A percentile compares a stretch with the other conserved stretches of the same genome.
These are phyloP conservation scores for Maccullochella peelii DNA, from an alignment of 2,113 vertebrate genomes.

Conservation along the genomic window DNA sequence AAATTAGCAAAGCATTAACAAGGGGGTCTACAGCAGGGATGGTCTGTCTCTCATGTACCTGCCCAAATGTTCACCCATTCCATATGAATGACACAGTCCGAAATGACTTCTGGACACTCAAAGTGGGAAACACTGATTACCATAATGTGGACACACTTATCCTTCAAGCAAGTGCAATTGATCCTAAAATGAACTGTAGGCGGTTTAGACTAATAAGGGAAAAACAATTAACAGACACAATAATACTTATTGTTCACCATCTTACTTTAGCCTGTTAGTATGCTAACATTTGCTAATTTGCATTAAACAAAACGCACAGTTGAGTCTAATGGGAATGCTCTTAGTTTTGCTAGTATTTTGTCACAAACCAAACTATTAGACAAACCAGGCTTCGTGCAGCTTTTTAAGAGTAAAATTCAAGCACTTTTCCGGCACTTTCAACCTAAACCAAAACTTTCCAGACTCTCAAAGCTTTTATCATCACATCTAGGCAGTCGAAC, in stretches of 20 bases:
- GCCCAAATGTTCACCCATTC: background rate
- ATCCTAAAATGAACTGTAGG: background rate
- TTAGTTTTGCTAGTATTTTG: too few species aligned
- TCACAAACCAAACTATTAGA: too few species aligned
- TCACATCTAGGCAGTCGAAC: too few species aligned
- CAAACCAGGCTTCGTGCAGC: too few species aligned
- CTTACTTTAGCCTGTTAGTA: background rate
- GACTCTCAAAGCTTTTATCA: too few species aligned
- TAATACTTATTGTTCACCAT: background rate
- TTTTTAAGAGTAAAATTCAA: too few species aligned
- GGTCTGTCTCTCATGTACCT: background rate
- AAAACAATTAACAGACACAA: background rate
- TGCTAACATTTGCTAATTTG: background rate
- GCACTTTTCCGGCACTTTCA: too few species aligned
- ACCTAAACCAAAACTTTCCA: too few species aligned
- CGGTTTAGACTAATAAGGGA: background rate
- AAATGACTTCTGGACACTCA: background rate
- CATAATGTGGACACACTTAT: background rate
- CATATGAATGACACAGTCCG: background rate
- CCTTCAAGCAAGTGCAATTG: background rate
- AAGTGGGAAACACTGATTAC: background rate
- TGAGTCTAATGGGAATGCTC: too few species aligned
- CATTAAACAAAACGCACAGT: too few species aligned
- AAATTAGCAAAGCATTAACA: constrained; percentile 8
- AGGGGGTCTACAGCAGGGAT: background rate